These are phyloP conservation scores for Odontamblyopus rebecca DNA, from an alignment of 2,797 vertebrate genomes.

Conservation along the genomic window DNA sequence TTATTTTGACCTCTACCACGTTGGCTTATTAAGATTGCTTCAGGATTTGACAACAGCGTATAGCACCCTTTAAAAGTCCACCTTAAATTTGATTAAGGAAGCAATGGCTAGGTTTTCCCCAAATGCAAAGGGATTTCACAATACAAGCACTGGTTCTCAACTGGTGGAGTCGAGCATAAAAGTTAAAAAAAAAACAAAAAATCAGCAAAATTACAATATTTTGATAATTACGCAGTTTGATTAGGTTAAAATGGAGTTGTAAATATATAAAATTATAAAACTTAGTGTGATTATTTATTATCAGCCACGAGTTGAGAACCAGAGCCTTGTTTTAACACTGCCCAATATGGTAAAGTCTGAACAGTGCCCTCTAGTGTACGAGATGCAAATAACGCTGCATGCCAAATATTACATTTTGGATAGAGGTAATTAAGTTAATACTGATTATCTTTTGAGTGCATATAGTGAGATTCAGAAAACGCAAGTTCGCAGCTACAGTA, in stretches of 20 bases:
- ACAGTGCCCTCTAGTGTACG: slow-evolving; percentile 68
- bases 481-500: slow-evolving; percentile 49
- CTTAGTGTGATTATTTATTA: background rate
- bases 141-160: background rate
- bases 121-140: slow-evolving; percentile 10
- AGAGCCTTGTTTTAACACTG: slow-evolving; percentile 18
- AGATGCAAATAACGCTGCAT: slow-evolving; percentile 66
- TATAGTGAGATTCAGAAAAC: slow-evolving; percentile 48
- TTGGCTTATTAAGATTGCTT: slow-evolving; percentile 28
- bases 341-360: slow-evolving; percentile 38
- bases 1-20: slow-evolving; percentile 40
- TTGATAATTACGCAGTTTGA: background rate
- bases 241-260: background rate
- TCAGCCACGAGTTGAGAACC: background rate
- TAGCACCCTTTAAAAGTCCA: slow-evolving; percentile 32
- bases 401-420: slow-evolving; percentile 42
- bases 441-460: slow-evolving; percentile 68
- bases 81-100: slow-evolving; percentile 24
- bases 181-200: background rate
- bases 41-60: slow-evolving; percentile 47
- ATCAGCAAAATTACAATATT: background rate
- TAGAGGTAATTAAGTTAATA: slow-evolving; percentile 73
- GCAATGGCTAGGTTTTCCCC: slow-evolving; percentile 28
- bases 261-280: background rate
- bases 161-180: background rate